Percentiles rank a stretch among this genome's conserved stretches.
Conservation (phyloP, 2,797 vertebrate species). For the Chromis chromis region DNA sequence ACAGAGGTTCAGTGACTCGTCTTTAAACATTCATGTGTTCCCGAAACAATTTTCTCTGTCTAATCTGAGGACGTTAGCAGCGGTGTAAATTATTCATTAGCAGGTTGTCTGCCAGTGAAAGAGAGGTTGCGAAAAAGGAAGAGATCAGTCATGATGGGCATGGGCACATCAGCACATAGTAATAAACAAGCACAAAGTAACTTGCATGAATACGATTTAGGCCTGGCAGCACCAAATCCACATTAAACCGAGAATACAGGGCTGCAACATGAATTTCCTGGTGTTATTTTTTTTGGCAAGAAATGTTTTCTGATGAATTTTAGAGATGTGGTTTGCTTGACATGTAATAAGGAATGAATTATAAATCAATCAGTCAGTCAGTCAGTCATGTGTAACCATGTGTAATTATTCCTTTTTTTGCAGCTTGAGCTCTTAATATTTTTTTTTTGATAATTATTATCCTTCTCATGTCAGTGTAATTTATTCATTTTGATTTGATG, state of each 20-base stretch:
- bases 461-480: conserved; percentile 8
- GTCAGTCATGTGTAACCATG: conserved; percentile 9
- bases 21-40: conserved; percentile 87
- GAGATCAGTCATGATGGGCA: conserved; percentile 67
- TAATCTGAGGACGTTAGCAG: conserved; percentile 82
- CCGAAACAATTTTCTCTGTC: conserved; percentile 83
- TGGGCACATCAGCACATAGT: conserved; percentile 46
- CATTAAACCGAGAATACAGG: background rate
- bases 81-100: conserved; percentile 82
- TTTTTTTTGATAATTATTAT: background rate
- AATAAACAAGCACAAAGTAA: conserved; percentile 52
- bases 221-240: conserved; percentile 10
- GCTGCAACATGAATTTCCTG: background rate
- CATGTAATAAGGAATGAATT: conserved; percentile 16
- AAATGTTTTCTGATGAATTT: conserved; percentile 15
- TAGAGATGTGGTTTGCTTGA: background rate
- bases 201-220: conserved; percentile 1
- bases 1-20: conserved; percentile 77
- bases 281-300: background rate
- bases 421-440: conserved; percentile 15
- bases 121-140: conserved; percentile 64
- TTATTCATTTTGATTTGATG: conserved; percentile 17
- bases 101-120: conserved; percentile 70
- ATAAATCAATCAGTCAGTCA: conserved; percentile 24
- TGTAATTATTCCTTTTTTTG: conserved; percentile 10